Conservation (phyloP, 2,113 vertebrate genomes). For the Arvicanthis niloticus region DNA sequence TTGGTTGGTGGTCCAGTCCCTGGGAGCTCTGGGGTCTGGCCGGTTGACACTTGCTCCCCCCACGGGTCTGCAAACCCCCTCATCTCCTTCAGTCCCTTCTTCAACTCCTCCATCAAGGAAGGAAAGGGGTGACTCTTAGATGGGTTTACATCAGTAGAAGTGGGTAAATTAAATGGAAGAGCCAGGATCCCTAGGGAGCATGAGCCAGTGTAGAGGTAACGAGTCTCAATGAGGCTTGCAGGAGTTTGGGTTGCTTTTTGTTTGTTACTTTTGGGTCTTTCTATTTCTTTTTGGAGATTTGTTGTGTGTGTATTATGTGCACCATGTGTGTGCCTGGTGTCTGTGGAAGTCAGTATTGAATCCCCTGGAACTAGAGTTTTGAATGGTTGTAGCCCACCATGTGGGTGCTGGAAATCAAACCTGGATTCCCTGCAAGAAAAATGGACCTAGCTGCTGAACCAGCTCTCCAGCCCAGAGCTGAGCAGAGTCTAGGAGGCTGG, state of each 20-base stretch:
- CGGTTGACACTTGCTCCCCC: no score
- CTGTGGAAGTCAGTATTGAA: neutral
- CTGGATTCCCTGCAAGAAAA: neutral
- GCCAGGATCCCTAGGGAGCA: neutral
- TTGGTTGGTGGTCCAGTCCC: no score
- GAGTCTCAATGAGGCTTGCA: neutral
- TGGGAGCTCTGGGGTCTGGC: no score
- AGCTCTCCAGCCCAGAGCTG: neutral
- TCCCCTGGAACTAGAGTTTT: neutral
- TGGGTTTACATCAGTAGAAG: neutral
- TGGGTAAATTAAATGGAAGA: no score
- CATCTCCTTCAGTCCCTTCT: no score
- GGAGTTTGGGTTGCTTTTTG: neutral
- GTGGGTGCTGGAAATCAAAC: neutral
- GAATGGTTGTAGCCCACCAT: neutral
- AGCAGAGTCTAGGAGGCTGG: neutral
- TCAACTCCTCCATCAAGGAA: no score
- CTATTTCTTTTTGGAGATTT: neutral
- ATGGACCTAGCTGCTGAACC: neutral
- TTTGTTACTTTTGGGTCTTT: neutral
- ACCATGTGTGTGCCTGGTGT: no score
- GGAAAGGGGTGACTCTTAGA: neutral
- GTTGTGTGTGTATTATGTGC: neutral
- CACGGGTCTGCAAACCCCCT: no score
- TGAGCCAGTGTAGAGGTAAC: accelerated